A percentile compares a stretch with the other conserved stretches of the same genome.
Evolutionary conservation across 2,888 invertebrate genomes (phyloP).

Genomic region (Polia nebulosa): DNA sequence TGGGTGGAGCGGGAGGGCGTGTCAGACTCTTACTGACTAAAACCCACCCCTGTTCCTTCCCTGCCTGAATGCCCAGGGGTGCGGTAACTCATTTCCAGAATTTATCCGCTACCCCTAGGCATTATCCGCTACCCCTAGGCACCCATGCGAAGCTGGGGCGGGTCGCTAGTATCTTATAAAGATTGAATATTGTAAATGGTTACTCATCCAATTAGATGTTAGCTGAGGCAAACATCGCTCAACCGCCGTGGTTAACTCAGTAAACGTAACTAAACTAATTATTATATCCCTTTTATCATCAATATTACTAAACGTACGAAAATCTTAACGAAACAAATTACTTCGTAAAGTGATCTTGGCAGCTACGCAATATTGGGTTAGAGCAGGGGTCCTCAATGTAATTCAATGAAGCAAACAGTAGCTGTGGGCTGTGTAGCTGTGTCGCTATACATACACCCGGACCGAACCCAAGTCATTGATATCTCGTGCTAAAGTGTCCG

Average conservation of each 20-base stretch:
- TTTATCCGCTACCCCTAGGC: no score
- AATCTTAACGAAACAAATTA: constrained; percentile 68
- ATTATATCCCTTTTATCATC: constrained; percentile 58
- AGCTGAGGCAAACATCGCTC: constrained; percentile 39
- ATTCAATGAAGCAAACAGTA: constrained; percentile 71
- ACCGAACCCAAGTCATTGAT: constrained; percentile 70
- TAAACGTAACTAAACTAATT: constrained; percentile 56
- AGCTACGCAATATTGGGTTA: constrained; percentile 65
- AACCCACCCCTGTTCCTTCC: no score
- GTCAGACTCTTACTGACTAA: no score
- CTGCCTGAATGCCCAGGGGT: no score
- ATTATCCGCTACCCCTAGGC: no score
- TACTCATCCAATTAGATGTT: constrained; percentile 46
- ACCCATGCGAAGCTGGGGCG: no score
- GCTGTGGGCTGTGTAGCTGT: constrained; percentile 45
- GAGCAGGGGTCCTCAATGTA: constrained; percentile 64
- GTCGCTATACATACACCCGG: constrained; percentile 42
- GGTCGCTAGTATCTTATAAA: no score
- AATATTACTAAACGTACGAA: constrained; percentile 58
- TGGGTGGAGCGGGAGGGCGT: no score
- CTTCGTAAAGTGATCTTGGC: constrained; percentile 64
- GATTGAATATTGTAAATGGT: constrained; percentile 29
- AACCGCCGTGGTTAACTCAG: constrained; percentile 29
- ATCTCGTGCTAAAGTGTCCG: constrained; percentile 75
- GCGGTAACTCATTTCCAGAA: no score